Evolutionary conservation across 2,888 invertebrate species (phyloP).

Genomic region (Candidula unifasciata): DNA sequence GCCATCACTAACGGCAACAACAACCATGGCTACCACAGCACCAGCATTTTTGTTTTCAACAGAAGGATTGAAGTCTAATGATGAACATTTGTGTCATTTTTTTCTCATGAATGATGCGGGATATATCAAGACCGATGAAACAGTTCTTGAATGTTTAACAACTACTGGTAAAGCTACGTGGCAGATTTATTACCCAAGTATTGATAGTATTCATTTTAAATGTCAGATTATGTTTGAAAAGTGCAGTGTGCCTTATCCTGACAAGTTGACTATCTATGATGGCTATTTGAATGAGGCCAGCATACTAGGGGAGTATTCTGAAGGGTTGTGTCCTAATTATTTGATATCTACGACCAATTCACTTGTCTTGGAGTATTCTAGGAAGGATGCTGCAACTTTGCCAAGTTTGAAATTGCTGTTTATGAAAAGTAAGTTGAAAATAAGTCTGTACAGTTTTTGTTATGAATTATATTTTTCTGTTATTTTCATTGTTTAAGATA

Average conservation of each 20-base stretch:
- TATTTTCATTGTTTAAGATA: too few species aligned
- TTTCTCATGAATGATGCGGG: not conserved
- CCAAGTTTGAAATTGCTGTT: not conserved
- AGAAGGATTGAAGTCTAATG: not conserved
- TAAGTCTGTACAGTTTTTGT: not conserved
- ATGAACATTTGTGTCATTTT: not conserved
- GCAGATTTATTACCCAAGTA: not conserved
- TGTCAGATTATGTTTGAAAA: not conserved
- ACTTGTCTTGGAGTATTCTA: slow-evolving; percentile 13
- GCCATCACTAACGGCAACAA: not conserved
- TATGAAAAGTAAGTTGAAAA: not conserved
- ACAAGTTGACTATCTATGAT: slow-evolving; percentile 19
- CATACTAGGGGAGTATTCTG: not conserved
- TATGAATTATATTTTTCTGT: too few species aligned
- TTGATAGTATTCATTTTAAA: not conserved
- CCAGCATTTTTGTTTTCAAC: not conserved
- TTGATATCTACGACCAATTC: not conserved
- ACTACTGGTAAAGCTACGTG: not conserved
- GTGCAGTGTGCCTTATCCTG: not conserved
- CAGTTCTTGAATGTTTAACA: slow-evolving; percentile 7
- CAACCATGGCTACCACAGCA: not conserved
- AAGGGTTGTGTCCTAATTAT: not conserved
- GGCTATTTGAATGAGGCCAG: not conserved
- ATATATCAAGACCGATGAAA: not conserved
- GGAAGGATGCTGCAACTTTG: too few species aligned